A percentile compares a stretch with the other conserved stretches of the same genome.
Evolutionary conservation across 1,140 invertebrate species (phyloP).

Genomic region (Drosophila orena): DNA sequence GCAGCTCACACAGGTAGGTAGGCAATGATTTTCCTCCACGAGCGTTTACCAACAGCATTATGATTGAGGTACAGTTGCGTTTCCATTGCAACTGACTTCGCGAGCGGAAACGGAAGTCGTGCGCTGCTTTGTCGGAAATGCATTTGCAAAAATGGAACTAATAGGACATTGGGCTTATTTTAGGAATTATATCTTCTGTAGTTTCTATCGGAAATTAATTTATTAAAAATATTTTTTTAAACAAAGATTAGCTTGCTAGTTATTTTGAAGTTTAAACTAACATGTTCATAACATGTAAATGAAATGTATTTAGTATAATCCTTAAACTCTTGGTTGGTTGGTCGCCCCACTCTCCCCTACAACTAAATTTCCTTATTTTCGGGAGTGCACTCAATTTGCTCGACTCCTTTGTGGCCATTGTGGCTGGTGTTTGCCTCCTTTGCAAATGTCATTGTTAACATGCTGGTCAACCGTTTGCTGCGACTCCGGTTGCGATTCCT

Average conservation of each 20-base stretch:
- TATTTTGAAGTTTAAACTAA: no score
- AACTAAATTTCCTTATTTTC: not conserved
- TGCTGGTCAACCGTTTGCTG: slow-evolving; percentile 40
- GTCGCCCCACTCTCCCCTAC: no score
- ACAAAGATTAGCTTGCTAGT: no score
- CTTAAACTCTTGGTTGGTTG: no score
- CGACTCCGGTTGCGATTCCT: slow-evolving; percentile 5
- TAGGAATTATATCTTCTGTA: no score
- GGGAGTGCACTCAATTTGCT: slow-evolving; percentile 8
- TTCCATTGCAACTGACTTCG: slow-evolving; percentile 19
- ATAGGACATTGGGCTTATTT: no score
- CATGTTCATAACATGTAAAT: no score
- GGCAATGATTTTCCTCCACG: not conserved
- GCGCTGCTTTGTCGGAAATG: slow-evolving; percentile 4
- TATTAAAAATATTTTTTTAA: no score
- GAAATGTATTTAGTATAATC: no score
- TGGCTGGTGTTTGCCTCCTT: slow-evolving; percentile 28
- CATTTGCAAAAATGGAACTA: not conserved
- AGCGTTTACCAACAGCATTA: slow-evolving; percentile 30
- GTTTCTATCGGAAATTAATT: no score
- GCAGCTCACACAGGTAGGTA: not conserved
- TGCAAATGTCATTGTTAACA: slow-evolving; percentile 35
- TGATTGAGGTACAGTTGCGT: slow-evolving; percentile 39
- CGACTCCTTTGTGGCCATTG: slow-evolving; percentile 23
- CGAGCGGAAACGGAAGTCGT: slow-evolving; percentile 41